A percentile compares a stretch with the other conserved stretches of the same genome.
phyloP scores from a whole-genome alignment of 2,888 invertebrate genomes.

The Entomobrya proxima region DNA sequence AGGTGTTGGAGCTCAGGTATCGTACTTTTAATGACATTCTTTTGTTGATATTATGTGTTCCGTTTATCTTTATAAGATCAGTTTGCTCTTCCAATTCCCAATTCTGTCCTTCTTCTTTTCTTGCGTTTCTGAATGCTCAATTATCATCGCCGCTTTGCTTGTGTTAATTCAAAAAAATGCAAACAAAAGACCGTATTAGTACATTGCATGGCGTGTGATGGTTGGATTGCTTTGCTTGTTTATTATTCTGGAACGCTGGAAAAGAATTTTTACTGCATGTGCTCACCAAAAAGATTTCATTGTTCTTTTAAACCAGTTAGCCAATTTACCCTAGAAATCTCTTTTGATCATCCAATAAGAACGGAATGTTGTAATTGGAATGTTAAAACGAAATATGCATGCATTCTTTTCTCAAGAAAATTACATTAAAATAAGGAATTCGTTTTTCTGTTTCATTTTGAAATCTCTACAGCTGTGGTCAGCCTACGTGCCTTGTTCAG shows the following conservation, averaged over 20 bases:
- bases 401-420: neutral
- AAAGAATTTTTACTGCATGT: neutral
- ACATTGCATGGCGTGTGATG: no score
- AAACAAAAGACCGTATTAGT: no score
- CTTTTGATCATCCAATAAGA: slow-evolving; percentile 5
- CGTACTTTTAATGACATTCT: slow-evolving; percentile 65
- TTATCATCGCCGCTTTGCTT: neutral
- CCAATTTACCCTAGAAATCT: neutral
- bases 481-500: slow-evolving; percentile 77
- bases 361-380: slow-evolving; percentile 51
- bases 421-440: slow-evolving; percentile 6
- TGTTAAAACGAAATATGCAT: slow-evolving; percentile 25
- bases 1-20: slow-evolving; percentile 77
- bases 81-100: slow-evolving; percentile 10
- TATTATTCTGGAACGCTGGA: no score
- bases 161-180: neutral
- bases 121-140: neutral
- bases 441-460: slow-evolving; percentile 19
- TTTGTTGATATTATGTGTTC: slow-evolving; percentile 60
- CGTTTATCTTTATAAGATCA: slow-evolving; percentile 37
- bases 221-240: no score
- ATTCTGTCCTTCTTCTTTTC: neutral
- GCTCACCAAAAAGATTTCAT: neutral
- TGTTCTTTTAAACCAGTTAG: neutral
- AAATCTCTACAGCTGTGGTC: slow-evolving; percentile 77